Evolutionary conservation across 2,113 vertebrate species (phyloP).

Genomic region (human (Homo sapiens)): GRCh38 chr7:104651001-104651500

Average conservation of each 20-base stretch:
- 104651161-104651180: background rate
- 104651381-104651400: background rate
- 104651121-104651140: background rate
- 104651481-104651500: background rate
- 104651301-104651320: background rate
- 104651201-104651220: background rate
- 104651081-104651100: fast-evolving
- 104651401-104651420: background rate
- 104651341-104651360: background rate
- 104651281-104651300: background rate
- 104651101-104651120: background rate
- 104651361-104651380: background rate
- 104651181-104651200: background rate
- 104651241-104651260: constrained; percentile 10
- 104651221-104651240: constrained; percentile 30
- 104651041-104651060: background rate
- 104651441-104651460: background rate
- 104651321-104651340: constrained; percentile 39
- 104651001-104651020: background rate
- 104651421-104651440: background rate
- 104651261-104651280: constrained; percentile 28
- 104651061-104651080: background rate
- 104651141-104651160: background rate
- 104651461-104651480: background rate
- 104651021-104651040: background rate